These are phyloP conservation scores for Cathartes aura DNA, from an alignment of 2,113 vertebrate genomes.

Conservation along the genomic window DNA sequence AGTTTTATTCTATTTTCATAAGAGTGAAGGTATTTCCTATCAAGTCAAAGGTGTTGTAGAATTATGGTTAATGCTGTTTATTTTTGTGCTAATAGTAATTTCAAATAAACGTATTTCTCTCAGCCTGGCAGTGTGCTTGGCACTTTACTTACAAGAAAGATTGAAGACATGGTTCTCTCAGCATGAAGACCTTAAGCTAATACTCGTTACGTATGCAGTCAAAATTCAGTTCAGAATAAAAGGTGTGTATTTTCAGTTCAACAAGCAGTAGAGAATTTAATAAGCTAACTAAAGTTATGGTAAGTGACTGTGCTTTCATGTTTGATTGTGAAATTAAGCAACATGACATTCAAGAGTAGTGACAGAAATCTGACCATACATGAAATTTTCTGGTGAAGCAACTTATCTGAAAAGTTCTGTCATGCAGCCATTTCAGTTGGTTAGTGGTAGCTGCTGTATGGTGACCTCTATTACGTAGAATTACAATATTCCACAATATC, in stretches of 20 bases:
- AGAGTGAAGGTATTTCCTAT: not conserved
- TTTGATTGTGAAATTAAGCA: not conserved
- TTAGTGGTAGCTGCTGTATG: not conserved
- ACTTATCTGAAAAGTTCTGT: not conserved
- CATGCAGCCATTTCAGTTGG: not conserved
- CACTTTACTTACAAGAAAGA: not conserved
- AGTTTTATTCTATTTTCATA: not conserved
- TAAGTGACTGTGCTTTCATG: not conserved
- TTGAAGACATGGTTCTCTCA: not conserved
- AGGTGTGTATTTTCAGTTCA: not conserved
- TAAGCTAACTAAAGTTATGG: not conserved
- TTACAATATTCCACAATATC: not conserved
- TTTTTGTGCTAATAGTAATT: not conserved
- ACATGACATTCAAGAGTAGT: not conserved
- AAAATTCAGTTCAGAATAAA: not conserved
- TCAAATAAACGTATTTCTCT: not conserved
- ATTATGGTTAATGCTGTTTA: not conserved
- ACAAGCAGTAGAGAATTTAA: not conserved
- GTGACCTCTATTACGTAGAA: not conserved
- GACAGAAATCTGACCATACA: not conserved
- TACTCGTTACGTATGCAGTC: fast-evolving
- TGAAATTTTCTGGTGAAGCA: not conserved
- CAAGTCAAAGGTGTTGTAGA: not conserved
- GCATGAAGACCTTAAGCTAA: not conserved
- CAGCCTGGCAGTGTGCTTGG: not conserved